phyloP scores from a whole-genome alignment of 2,113 vertebrate species.

The Lanius collurio region DNA sequence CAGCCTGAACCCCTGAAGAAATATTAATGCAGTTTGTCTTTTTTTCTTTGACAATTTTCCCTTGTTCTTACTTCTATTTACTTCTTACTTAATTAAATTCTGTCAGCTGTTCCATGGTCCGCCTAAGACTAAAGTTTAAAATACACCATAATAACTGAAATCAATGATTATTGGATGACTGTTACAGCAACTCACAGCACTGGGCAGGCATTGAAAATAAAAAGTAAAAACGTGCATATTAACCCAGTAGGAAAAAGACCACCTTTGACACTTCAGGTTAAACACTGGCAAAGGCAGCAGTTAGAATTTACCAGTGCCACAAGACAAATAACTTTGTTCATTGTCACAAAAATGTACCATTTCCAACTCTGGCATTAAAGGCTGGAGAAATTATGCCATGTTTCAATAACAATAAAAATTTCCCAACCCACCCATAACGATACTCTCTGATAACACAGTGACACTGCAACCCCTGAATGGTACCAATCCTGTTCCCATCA shows the following conservation, averaged over 20 bases:
- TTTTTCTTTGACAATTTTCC: neutral
- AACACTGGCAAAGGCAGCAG: neutral
- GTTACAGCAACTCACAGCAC: neutral
- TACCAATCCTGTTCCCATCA: neutral
- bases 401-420: neutral
- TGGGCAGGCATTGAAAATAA: neutral
- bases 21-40: neutral
- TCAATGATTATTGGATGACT: neutral
- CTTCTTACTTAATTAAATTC: neutral
- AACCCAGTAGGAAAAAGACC: neutral
- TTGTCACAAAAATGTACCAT: neutral
- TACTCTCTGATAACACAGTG: fast-evolving
- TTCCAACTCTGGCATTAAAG: neutral
- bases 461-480: neutral
- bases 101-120: neutral
- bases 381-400: neutral
- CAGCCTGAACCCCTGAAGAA: neutral
- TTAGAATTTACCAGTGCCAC: neutral
- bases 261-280: neutral
- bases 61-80: neutral
- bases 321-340: neutral
- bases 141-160: neutral
- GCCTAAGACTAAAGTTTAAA: neutral
- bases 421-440: neutral
- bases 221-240: neutral